phyloP scores from a whole-genome alignment of 2,888 invertebrate genomes.

The Eutolmus rufibarbis region DNA sequence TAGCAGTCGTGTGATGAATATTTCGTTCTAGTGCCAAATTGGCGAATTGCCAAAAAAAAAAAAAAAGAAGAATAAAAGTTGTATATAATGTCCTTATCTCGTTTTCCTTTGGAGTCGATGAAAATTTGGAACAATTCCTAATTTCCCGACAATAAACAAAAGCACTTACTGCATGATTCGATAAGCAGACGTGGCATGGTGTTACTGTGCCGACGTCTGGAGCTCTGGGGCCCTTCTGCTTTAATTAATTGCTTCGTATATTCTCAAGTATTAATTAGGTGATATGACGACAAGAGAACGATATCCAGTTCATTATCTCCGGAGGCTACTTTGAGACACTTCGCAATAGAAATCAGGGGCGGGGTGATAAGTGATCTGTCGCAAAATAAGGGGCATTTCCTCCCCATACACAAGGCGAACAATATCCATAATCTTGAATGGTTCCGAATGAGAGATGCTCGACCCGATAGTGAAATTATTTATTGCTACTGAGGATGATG shows the following conservation, averaged over 20 bases:
- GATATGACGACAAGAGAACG: neutral
- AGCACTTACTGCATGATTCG: neutral
- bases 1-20: neutral
- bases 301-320: neutral
- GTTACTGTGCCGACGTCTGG: neutral
- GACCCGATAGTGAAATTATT: neutral
- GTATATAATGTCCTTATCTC: neutral
- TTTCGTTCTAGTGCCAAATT: neutral
- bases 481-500: neutral
- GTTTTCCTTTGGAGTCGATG: neutral
- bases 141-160: neutral
- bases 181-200: neutral
- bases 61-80: neutral
- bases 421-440: neutral
- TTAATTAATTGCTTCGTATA: neutral
- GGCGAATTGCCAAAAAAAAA: neutral
- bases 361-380: neutral
- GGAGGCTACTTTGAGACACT: neutral
- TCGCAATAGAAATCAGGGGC: neutral
- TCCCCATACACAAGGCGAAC: neutral
- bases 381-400: neutral
- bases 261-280: neutral
- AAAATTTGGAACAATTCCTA: neutral
- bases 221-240: neutral
- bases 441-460: neutral